These are phyloP conservation scores for Orchesella cincta DNA, from an alignment of 1,140 invertebrate genomes.

Conservation along the genomic window DNA sequence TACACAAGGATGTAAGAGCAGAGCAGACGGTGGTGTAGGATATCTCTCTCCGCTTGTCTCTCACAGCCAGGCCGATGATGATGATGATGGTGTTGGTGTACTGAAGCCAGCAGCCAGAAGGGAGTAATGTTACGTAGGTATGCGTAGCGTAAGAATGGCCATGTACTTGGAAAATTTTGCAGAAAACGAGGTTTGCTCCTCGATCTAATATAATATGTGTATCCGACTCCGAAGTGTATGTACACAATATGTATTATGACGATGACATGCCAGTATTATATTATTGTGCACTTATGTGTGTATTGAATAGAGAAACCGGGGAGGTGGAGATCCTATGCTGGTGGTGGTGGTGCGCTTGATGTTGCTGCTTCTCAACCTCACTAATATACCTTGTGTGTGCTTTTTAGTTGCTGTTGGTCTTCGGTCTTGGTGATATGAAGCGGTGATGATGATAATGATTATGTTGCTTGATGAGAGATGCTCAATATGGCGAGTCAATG, in stretches of 20 bases:
- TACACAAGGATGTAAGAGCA: background rate
- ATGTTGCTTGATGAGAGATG: conserved; percentile 10
- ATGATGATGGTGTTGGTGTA: background rate
- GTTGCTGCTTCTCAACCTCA: background rate
- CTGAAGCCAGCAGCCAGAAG: no score
- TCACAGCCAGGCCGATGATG: no score
- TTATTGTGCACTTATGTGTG: conserved; percentile 16
- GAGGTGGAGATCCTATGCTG: conserved; percentile 16
- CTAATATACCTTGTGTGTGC: no score
- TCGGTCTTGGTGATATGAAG: background rate
- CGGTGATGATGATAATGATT: background rate
- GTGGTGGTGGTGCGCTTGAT: background rate
- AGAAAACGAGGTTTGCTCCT: background rate
- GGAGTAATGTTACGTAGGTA: background rate
- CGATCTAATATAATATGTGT: background rate
- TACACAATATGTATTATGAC: background rate
- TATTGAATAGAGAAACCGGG: conserved; percentile 20
- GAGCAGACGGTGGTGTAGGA: background rate
- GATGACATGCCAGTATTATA: conserved; percentile 4
- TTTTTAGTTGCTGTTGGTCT: no score
- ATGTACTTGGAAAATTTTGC: background rate
- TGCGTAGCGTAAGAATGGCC: background rate
- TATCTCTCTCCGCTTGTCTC: no score
- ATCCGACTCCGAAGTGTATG: background rate
- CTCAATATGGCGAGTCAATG: conserved; percentile 50